Base-by-base conservation (phyloP, 2,797 vertebrate species). In the Rachycentron canadum region DNA sequence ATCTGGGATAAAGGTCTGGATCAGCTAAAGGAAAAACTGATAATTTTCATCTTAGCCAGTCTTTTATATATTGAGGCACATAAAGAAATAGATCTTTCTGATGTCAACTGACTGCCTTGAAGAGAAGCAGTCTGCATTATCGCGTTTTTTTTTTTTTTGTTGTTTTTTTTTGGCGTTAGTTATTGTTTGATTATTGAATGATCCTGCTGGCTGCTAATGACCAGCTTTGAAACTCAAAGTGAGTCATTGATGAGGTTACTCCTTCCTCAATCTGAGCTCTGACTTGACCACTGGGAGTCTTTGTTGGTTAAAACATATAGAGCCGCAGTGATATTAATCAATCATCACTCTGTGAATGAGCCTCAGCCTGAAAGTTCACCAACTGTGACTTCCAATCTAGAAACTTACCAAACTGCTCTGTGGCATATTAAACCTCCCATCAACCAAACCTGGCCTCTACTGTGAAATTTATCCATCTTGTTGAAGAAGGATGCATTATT, bases 401-500 rank as follows among this genome's bases (percentile, higher is more conserved):
- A 70, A 78, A n/a, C 60, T 41, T 4, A 2, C 50, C 56, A 13
- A 67, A 61, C 45, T 9, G 17, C 30, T 75, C n/a, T 58, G 64
- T 11, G 45, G 53, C 6, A 1, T 40, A 23, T 70, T 71, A 5
- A 1, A 49, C 45, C 30, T 36, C 49, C 41, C 30, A 19, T 69
- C 71, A 73, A 17, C 47, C 32, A 19, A 49, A 36, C 56, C 5
- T 0, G 5, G 64, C 49, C 57, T 69, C 7, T 3, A 6, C 64
- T 76, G 59, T 79, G 76, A 79, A 73, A 63, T 47, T 0, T 41
- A 45, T 83, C 73, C 58, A 7, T 67, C 34, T 23, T 70, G 75
- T 87, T 3, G 45, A 73, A 80, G 14, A 21, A 6, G 3, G 36
- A 40, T 87, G 13, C 62, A 91, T 88, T 86, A 86, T 89, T 88